A percentile compares a stretch with the other conserved stretches of the same genome.
These are phyloP conservation scores for Malurus cyaneus DNA, from an alignment of 2,113 vertebrate species.

Conservation along the genomic window DNA sequence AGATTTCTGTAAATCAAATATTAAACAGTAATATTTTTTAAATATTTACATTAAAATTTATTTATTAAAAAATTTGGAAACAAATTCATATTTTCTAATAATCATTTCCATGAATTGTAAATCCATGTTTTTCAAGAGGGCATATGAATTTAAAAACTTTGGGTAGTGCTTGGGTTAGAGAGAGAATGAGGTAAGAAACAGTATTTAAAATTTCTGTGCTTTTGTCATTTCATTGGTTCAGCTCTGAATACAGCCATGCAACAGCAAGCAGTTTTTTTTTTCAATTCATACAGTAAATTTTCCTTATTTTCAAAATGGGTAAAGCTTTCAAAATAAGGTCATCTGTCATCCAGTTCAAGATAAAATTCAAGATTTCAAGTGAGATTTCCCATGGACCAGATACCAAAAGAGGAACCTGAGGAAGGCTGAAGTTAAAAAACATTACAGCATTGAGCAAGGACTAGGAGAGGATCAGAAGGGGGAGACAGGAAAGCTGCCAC, in stretches of 20 bases:
- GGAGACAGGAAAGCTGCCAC: background rate
- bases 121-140: background rate
- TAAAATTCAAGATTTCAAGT: background rate
- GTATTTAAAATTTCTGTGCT: background rate
- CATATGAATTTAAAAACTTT: background rate
- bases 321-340: background rate
- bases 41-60: background rate
- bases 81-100: background rate
- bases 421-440: background rate
- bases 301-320: background rate
- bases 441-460: background rate
- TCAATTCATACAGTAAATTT: background rate
- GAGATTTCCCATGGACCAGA: background rate
- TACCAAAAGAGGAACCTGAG: background rate
- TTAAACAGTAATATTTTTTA: background rate
- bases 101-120: background rate
- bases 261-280: background rate
- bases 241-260: background rate
- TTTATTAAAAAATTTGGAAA: background rate
- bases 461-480: background rate
- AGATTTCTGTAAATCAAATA: background rate
- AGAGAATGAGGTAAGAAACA: background rate
- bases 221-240: background rate
- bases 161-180: background rate
- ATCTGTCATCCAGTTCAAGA: background rate